Percentiles rank a stretch among this genome's conserved stretches.
These are phyloP conservation scores for Brachynemurus nebulosus DNA, from an alignment of 2,888 invertebrate species.

Conservation along the genomic window DNA sequence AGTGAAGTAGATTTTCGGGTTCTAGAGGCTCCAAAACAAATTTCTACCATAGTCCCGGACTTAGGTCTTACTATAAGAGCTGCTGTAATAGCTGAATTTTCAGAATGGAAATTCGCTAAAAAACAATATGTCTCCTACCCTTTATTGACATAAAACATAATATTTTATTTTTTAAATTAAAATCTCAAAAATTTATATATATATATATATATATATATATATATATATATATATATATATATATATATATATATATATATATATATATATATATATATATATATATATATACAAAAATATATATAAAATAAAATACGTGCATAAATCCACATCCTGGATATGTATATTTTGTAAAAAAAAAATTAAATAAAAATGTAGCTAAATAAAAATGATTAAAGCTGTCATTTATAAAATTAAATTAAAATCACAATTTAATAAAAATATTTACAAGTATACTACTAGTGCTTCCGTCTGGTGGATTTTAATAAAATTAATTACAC, in stretches of 20 bases:
- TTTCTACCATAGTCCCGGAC: too few relatives aligned
- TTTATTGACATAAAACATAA: too few relatives aligned
- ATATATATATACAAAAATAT: background rate
- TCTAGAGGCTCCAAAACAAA: too few relatives aligned
- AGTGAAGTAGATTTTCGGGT: too few relatives aligned
- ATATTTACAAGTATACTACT: background rate
- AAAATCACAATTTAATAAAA: slow-evolving; percentile 1
- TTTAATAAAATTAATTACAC: slow-evolving; percentile 1
- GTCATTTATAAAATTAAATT: slow-evolving; percentile 1
- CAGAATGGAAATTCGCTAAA: too few relatives aligned
- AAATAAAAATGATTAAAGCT: background rate
- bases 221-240: background rate
- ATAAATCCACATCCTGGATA: background rate
- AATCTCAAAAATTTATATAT: background rate
- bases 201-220: background rate
- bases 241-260: background rate
- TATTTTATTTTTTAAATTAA: background rate
- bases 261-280: background rate
- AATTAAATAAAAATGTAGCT: background rate
- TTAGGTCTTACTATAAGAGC: too few relatives aligned
- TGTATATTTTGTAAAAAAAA: background rate
- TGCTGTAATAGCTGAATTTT: too few relatives aligned
- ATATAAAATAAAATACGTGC: background rate
- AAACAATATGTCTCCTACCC: too few relatives aligned
- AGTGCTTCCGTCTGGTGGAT: background rate